Percentiles rank a stretch among this genome's conserved stretches.
phyloP scores from a whole-genome alignment of 2,888 invertebrate species.

The Acrocyrtus sp. region DNA sequence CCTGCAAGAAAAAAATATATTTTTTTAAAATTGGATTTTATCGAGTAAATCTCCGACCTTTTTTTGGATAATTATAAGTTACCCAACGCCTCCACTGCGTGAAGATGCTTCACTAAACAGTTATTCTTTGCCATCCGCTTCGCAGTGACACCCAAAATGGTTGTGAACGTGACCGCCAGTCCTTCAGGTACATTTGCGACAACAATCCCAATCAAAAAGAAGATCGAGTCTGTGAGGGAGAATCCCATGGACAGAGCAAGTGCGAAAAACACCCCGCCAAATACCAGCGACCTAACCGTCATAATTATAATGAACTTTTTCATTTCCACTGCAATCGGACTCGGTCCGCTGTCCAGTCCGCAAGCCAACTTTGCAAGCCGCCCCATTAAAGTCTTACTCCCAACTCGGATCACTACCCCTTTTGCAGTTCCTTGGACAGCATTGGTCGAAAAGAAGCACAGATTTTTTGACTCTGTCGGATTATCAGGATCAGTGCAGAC shows the following conservation, averaged over 20 bases:
- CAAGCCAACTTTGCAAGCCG: constrained; percentile 77
- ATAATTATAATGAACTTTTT: constrained; percentile 79
- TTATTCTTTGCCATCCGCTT: constrained; percentile 84
- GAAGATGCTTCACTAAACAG: constrained; percentile 81
- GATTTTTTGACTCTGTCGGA: constrained; percentile 70
- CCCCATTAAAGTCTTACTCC: constrained; percentile 77
- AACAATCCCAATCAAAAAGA: constrained; percentile 71
- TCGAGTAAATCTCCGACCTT: too few species aligned
- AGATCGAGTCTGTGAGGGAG: constrained; percentile 44
- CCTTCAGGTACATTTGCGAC: constrained; percentile 78
- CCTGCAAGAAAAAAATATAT: too few species aligned
- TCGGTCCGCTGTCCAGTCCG: constrained; percentile 74
- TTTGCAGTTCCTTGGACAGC: constrained; percentile 72
- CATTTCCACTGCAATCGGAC: constrained; percentile 83
- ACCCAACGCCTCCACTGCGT: constrained; percentile 83
- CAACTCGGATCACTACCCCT: constrained; percentile 75
- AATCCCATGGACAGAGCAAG: constrained; percentile 41
- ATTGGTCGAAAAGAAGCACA: constrained; percentile 72
- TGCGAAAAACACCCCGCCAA: constrained; percentile 68
- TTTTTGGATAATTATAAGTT: too few species aligned
- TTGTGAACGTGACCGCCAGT: constrained; percentile 62
- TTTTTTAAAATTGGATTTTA: too few species aligned
- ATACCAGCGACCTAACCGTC: constrained; percentile 74
- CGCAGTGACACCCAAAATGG: constrained; percentile 79
- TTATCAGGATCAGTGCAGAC: constrained; percentile 68